These are phyloP conservation scores for Miniopterus natalensis DNA, from an alignment of 2,113 vertebrate genomes.

Conservation along the genomic window DNA sequence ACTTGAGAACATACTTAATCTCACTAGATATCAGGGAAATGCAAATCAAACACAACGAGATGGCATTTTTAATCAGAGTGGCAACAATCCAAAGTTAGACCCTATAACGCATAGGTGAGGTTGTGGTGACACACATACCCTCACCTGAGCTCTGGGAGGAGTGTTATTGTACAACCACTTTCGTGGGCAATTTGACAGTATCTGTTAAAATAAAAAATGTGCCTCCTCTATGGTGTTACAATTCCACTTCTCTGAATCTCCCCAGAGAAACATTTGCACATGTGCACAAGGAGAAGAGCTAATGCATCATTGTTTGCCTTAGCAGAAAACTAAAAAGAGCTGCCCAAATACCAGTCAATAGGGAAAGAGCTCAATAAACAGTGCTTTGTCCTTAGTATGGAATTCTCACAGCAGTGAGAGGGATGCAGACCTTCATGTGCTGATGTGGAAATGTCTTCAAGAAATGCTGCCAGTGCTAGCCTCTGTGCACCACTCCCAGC, in stretches of 20 bases:
- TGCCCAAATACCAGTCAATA: background rate
- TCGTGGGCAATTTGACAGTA: background rate
- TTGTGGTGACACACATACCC: background rate
- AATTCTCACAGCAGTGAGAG: background rate
- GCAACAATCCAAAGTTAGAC: background rate
- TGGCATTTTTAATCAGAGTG: background rate
- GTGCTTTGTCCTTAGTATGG: background rate
- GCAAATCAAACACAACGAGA: background rate
- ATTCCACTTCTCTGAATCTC: background rate
- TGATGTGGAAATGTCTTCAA: background rate
- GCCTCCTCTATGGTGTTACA: background rate
- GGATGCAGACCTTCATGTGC: background rate
- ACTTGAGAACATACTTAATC: background rate
- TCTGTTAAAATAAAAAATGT: background rate
- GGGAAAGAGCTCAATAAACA: background rate
- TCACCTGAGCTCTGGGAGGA: background rate
- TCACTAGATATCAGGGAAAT: slow-evolving; percentile 25
- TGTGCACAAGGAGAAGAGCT: background rate
- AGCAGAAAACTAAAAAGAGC: background rate
- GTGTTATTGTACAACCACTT: background rate
- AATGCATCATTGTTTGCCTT: background rate
- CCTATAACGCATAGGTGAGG: background rate
- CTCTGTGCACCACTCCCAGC: background rate
- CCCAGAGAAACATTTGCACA: background rate
- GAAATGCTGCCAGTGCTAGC: background rate